Conservation (phyloP, 1,140 invertebrate genomes). For the Hetaerina americana region DNA sequence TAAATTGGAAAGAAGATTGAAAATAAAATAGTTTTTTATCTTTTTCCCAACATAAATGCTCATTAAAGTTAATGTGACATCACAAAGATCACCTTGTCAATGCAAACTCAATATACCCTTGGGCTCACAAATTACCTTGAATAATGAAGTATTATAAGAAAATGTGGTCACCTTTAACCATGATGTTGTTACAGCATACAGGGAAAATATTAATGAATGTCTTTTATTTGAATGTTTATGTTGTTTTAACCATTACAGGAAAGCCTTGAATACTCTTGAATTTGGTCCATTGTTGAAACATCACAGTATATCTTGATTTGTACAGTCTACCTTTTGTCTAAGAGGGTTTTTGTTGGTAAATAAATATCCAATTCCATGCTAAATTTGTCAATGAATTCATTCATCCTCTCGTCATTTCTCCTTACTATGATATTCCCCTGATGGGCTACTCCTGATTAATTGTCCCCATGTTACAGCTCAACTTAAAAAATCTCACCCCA, state of each 20-base stretch:
- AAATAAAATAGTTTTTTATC: slow-evolving; percentile 1
- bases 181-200: too few species aligned
- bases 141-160: too few species aligned
- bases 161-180: too few species aligned
- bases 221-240: background rate
- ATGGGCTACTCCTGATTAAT: too few species aligned
- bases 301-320: background rate
- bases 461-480: too few species aligned
- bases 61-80: background rate
- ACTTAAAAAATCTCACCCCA: too few species aligned
- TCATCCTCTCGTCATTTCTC: background rate
- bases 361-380: background rate
- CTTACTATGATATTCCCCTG: background rate
- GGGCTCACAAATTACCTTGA: too few species aligned
- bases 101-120: background rate
- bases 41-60: background rate
- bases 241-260: background rate
- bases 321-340: background rate
- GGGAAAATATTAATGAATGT: background rate
- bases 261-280: background rate
- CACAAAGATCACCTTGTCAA: background rate
- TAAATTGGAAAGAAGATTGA: background rate
- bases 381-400: background rate
- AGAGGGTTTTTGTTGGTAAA: background rate
- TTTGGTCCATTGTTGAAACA: too few species aligned